Base-by-base conservation (phyloP, 2,113 vertebrate species). In the Hucho hucho region DNA sequence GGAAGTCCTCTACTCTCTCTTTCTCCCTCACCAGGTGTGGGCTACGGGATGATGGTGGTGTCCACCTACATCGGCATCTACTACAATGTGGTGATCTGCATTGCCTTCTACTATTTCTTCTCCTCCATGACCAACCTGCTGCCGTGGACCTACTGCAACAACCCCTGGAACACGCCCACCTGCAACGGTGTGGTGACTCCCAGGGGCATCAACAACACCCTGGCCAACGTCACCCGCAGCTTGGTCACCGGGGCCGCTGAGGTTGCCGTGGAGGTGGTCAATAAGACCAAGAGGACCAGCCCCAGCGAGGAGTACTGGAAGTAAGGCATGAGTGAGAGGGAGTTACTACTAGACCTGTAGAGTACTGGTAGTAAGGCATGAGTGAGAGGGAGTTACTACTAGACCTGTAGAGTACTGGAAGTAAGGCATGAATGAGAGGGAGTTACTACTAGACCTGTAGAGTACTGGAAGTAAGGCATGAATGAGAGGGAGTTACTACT, bases 31-130 rank as follows among this genome's bases (percentile, higher is more conserved):
- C 37, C 83, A 99, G 98, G 98, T 47, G 96, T 99, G 76, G 97
- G 98, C 83, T 99, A 98, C 1, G 97, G 98, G 86, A 99, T 99
- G 98, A 99, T 98, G 98, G 98, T 99, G 84, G 97, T 99, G 78
- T 99, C 98, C 80, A 97, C 96, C 0, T 99, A 98, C 87, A 99
- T 99, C 28, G 98, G 98, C 63, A 98, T 99, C 91, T 99, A 99
- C 88, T 99, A 99, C 94, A 99, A 99, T 22, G 97, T 99, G 90
- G 97, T 99, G 87, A 98, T 99, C 87, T 98, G 95, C 91, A 96
- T 99, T 32, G 95, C 97, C 86, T 97, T 99, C 93, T 99, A 99
- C 93, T 99, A 99, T 94, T 99, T 99, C 91, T 99, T 99, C 92
- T 94, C 92, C 64, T 99, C 98, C 84, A 99, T 99, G 97, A 97